Percentiles rank a stretch among this genome's conserved stretches.
phyloP scores from a whole-genome alignment of 2,113 vertebrate species.

The Rhinolophus sinicus region DNA sequence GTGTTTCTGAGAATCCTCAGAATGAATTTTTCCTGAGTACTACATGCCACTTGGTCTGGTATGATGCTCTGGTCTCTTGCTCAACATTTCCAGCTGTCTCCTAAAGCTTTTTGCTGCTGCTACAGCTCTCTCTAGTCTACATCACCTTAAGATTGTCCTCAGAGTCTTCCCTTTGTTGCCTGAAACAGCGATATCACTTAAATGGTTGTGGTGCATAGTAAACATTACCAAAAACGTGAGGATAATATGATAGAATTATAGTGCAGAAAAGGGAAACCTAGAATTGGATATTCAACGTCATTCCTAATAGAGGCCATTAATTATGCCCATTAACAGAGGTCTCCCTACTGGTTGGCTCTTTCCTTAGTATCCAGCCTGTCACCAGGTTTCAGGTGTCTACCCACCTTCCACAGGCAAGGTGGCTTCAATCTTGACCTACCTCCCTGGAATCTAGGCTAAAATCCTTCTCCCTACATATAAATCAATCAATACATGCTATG shows the following conservation, averaged over 20 bases:
- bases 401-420: background rate
- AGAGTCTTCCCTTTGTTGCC: background rate
- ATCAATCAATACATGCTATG: background rate
- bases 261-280: background rate
- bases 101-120: background rate
- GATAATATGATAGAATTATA: background rate
- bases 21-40: background rate
- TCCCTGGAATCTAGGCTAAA: background rate
- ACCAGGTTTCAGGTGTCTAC: background rate
- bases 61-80: background rate
- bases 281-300: background rate
- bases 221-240: background rate
- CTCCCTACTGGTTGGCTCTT: background rate
- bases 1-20: background rate
- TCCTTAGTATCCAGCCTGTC: background rate
- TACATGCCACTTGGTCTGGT: background rate
- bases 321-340: background rate
- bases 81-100: background rate
- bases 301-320: background rate
- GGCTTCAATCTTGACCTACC: background rate
- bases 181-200: background rate
- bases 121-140: background rate
- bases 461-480: background rate
- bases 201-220: background rate
- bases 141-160: background rate